Base-by-base conservation (phyloP, 2,113 vertebrate species). In the Cnemophilus loriae region DNA sequence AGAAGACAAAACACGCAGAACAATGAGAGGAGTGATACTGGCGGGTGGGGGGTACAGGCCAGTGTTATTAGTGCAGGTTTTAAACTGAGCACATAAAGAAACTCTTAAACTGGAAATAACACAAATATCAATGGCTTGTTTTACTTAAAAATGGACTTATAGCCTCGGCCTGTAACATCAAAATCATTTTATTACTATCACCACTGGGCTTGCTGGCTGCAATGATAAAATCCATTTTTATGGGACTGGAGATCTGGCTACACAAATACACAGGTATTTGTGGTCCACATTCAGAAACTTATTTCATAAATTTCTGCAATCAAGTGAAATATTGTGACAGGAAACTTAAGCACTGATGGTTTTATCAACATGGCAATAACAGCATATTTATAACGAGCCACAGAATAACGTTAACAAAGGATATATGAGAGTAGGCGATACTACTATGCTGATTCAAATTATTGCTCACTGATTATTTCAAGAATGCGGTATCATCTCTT, bases 11-110 rank as follows among this genome's bases (percentile, higher is more conserved):
- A 13, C 7, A 42, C 71, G 26, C 4, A 4, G n/a, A 81, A 63
- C 0, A 4, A 28, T 0, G 17, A 56, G 32, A 63, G 27, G 33
- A 77, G 28, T 28, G 22, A 63, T 22, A 24, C 13, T 26, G n/a
- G 5, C 6, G 30, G 6, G 2, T 7, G 13, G 6, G 11, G 3
- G 0, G 1, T 28, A 10, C 22, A 41, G 17, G 12, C 5, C 21
- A 49, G 19, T 19, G 20, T 26, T 61, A 7, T 70, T 55, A 89
- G 53, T 15, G 30, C 10, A 35, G 78, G 37, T 39, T 91, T 68
- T 67, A 37, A 91, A n/a, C 39, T 47, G 33, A 57, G 35, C 1
- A 4, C 39, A 37, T 7, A 75, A 47, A 8, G 41, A 74, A 80
- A 73, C 5, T 1, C 14, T 50, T 59, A 79, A 70, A 90, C 9